These are phyloP conservation scores for Lerema accius DNA, from an alignment of 1,140 invertebrate species.

Conservation along the genomic window DNA sequence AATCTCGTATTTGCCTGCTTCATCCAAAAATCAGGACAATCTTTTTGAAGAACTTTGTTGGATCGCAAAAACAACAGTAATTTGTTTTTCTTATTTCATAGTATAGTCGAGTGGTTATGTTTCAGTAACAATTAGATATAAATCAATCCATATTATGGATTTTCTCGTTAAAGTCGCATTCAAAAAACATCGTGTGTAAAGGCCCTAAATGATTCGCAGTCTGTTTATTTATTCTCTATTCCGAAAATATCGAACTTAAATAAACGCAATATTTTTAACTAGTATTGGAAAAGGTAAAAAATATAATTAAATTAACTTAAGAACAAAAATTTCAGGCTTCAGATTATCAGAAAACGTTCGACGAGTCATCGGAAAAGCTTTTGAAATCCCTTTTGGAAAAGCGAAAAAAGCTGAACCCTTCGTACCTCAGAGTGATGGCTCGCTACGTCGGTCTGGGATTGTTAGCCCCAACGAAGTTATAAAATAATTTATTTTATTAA, in stretches of 20 bases:
- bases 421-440: constrained; percentile 72
- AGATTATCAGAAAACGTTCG: constrained; percentile 67
- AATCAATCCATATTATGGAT: too few species aligned
- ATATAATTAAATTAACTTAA: too few species aligned
- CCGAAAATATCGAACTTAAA: too few species aligned
- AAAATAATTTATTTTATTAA: not conserved
- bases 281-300: too few species aligned
- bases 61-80: constrained; percentile 76
- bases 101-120: too few species aligned
- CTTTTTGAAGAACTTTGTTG: constrained; percentile 69
- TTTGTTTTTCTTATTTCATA: constrained; percentile 29
- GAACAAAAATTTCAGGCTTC: constrained; percentile 71
- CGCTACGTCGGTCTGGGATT: constrained; percentile 69
- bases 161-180: too few species aligned
- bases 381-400: constrained; percentile 64
- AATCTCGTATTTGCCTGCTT: constrained; percentile 55
- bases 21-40: constrained; percentile 53
- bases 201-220: too few species aligned
- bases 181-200: too few species aligned
- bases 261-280: too few species aligned
- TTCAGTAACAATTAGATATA: too few species aligned
- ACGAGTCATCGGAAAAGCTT: constrained; percentile 60
- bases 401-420: constrained; percentile 69
- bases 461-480: constrained; percentile 52
- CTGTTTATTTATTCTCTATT: too few species aligned